Percentiles rank a stretch among this genome's conserved stretches.
phyloP scores from a whole-genome alignment of 2,888 invertebrate genomes.

The Lithophane socia region DNA sequence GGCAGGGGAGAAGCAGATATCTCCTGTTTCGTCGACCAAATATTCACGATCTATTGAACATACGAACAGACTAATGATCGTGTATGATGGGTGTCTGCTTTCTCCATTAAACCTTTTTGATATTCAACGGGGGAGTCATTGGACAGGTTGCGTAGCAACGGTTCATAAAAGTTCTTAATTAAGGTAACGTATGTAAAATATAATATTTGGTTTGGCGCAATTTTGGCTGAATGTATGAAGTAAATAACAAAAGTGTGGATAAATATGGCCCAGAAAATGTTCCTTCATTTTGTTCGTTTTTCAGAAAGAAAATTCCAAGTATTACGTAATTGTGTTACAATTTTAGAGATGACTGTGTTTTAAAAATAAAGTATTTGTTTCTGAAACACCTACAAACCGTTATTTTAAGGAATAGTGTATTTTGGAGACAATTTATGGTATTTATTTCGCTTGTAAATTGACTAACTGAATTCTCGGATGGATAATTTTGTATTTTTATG shows the following conservation, averaged over 20 bases:
- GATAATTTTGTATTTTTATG: background rate
- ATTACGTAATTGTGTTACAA: background rate
- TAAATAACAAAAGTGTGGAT: background rate
- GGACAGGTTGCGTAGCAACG: background rate
- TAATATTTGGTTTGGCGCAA: background rate
- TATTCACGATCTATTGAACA: constrained; percentile 59
- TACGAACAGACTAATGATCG: constrained; percentile 55
- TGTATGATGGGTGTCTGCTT: constrained; percentile 37
- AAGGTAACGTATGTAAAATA: background rate
- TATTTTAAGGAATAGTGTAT: background rate
- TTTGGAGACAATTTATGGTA: background rate
- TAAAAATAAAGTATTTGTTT: background rate
- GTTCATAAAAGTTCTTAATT: constrained; percentile 1
- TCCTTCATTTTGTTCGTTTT: background rate
- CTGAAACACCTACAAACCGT: background rate
- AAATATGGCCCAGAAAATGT: background rate
- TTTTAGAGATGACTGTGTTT: background rate
- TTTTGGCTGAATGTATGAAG: background rate
- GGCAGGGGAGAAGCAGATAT: constrained; percentile 60
- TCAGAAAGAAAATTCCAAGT: background rate
- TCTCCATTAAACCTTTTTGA: constrained; percentile 55
- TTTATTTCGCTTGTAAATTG: background rate
- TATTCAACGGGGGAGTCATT: constrained; percentile 25
- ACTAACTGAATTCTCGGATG: background rate
- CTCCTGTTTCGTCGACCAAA: constrained; percentile 28